These are phyloP conservation scores for Philhelius pedissequus DNA, from an alignment of 2,888 invertebrate species.

Conservation along the genomic window DNA sequence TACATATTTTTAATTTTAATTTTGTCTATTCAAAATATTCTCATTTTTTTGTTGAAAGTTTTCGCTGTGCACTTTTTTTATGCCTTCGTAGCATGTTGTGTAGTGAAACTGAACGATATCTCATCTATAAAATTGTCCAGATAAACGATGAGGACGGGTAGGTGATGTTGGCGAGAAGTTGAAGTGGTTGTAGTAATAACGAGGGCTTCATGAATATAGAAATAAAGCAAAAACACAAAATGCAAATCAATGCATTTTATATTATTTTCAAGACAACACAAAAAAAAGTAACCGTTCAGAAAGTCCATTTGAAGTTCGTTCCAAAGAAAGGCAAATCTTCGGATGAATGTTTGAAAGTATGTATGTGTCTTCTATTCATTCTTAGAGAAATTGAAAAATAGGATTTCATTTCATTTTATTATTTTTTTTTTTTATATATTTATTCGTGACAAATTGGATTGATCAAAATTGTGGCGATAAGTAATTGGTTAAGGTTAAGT, in stretches of 20 bases:
- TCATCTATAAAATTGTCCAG: constrained; percentile 55
- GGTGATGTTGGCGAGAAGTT: background rate
- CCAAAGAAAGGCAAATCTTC: background rate
- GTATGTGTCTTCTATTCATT: constrained; percentile 8
- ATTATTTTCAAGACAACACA: background rate
- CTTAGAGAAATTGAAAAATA: constrained; percentile 23
- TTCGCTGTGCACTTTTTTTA: background rate
- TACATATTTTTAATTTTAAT: no score
- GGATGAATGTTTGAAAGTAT: no score
- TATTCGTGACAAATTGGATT: constrained; percentile 43
- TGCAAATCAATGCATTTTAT: constrained; percentile 48
- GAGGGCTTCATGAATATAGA: constrained; percentile 34
- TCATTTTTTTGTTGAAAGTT: background rate
- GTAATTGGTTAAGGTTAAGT: constrained; percentile 46
- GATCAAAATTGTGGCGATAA: constrained; percentile 38
- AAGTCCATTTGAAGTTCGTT: background rate
- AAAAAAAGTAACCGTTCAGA: background rate
- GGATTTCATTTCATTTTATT: background rate
- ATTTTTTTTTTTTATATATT: background rate
- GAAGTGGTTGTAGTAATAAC: background rate
- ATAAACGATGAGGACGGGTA: background rate
- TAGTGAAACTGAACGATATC: constrained; percentile 38
- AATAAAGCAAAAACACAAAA: constrained; percentile 7
- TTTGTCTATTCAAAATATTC: background rate
- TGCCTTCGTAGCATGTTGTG: constrained; percentile 3